A percentile compares a stretch with the other conserved stretches of the same genome.
These are phyloP conservation scores for Empidonax traillii DNA, from an alignment of 2,113 vertebrate genomes.

Conservation along the genomic window DNA sequence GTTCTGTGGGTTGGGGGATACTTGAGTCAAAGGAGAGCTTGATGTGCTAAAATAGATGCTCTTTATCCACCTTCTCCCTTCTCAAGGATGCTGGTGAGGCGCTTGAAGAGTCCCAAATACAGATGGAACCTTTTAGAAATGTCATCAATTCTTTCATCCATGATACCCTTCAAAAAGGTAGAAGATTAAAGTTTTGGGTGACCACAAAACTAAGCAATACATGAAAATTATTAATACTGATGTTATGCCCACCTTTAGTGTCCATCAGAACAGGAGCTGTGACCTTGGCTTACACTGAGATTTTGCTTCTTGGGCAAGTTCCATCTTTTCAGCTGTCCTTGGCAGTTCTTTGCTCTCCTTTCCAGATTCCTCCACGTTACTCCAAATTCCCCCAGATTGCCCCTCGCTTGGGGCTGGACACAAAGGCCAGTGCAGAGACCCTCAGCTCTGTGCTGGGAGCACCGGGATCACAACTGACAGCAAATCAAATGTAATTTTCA, in stretches of 20 bases:
- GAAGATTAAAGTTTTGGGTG: background rate
- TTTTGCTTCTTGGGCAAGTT: background rate
- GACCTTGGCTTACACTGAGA: rapidly evolving
- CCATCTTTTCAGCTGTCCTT: background rate
- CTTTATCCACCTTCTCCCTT: background rate
- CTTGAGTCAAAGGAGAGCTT: background rate
- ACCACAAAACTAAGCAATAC: background rate
- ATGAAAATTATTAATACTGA: background rate
- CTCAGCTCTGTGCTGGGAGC: background rate
- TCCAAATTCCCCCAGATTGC: background rate
- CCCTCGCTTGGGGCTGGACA: background rate
- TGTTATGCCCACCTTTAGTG: background rate
- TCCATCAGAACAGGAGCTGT: background rate
- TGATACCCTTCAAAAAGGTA: background rate
- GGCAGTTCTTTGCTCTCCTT: background rate
- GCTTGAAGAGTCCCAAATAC: background rate
- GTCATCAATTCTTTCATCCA: background rate
- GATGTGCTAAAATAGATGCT: background rate
- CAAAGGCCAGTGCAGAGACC: background rate
- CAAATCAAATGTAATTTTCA: background rate
- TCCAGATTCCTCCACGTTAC: background rate
- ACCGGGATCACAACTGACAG: background rate
- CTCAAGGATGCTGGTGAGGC: background rate
- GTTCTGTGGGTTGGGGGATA: background rate
- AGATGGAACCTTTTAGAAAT: background rate